Percentiles rank a stretch among this genome's conserved stretches.
phyloP scores from a whole-genome alignment of 1,140 invertebrate species.

The Platyscapa corneri region DNA sequence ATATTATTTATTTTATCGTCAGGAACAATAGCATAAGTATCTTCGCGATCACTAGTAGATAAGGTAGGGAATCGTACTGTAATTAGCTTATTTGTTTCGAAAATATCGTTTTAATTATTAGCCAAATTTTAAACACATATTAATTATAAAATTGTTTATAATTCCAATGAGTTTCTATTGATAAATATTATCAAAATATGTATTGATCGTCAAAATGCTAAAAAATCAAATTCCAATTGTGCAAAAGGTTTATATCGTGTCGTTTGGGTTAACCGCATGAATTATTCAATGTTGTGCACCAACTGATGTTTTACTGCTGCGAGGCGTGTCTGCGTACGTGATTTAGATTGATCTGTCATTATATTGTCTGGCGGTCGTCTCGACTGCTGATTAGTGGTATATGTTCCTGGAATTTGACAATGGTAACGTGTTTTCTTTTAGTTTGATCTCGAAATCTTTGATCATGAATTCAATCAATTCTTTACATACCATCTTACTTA shows the following conservation, averaged over 20 bases:
- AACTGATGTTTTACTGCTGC: slow-evolving; percentile 42
- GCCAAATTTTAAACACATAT: background rate
- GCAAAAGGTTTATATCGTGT: background rate
- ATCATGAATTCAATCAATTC: background rate
- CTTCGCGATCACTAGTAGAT: background rate
- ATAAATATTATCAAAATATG: background rate
- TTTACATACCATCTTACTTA: background rate
- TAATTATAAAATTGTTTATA: background rate
- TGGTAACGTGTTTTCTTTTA: slow-evolving; percentile 43
- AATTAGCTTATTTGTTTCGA: background rate
- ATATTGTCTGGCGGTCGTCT: slow-evolving; percentile 71
- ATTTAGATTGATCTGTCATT: slow-evolving; percentile 74
- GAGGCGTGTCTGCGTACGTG: slow-evolving; percentile 61
- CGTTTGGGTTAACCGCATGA: background rate
- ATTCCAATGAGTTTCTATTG: background rate
- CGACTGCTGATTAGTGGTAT: slow-evolving; percentile 67
- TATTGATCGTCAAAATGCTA: background rate
- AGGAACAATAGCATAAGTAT: background rate
- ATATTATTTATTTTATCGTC: background rate
- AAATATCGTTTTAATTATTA: background rate
- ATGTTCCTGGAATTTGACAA: slow-evolving; percentile 64
- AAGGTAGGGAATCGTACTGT: background rate
- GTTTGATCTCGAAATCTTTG: background rate
- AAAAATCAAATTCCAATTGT: background rate
- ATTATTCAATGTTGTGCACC: slow-evolving; percentile 54